Base-by-base conservation (phyloP, 64 coral and sea anemone species). In the Montipora foliosa region DNA sequence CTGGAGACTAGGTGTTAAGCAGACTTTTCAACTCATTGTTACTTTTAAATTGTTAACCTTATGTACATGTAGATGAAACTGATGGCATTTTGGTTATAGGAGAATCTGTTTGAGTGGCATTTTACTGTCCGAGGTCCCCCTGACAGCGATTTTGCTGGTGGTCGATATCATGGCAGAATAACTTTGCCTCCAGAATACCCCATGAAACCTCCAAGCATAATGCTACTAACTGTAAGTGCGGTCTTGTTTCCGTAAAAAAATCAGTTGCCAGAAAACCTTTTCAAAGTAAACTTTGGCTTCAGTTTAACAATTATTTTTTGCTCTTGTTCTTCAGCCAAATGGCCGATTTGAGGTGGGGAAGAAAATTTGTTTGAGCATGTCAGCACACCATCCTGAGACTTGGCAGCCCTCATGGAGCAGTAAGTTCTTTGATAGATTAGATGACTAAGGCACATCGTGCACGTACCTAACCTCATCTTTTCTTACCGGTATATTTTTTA, bases 361-460 rank as follows among this genome's bases (percentile, higher is more conserved):
- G 68, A 99, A 99, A 86, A 99, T 99, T 29, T 99, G 97, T 77
- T 84, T 99, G 1, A 99, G 97, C 80, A 99, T 99, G 97, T 99
- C 97, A 29, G 97, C 97, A 25, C 97, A 99, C 80, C 97, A 99
- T 75, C 97, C 97, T 69, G 97, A 99, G 73, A 99, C 97, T 15
- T 99, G 97, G 97, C 97, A 99, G 74, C 97, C 97, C n/a, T 99
- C 97, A 5, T 99, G 97, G 97, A 99, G 97, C 85, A 99, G 97
- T 99, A 94, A 96, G 97, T 99, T 44, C 11, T 47, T 66, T 25
- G 7, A 10, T 55, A 24, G 15, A n/a, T 4, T 59, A 8, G 6
- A 5, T 90, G 48, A 78, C 8, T 10, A 55, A 55, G 52, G 52
- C 52, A 5, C 10, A 55, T 5, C 52, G 2, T 37, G 37, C 37